A percentile compares a stretch with the other conserved stretches of the same genome.
phyloP scores from a whole-genome alignment of 2,888 invertebrate genomes.

The Metellina segmentata region DNA sequence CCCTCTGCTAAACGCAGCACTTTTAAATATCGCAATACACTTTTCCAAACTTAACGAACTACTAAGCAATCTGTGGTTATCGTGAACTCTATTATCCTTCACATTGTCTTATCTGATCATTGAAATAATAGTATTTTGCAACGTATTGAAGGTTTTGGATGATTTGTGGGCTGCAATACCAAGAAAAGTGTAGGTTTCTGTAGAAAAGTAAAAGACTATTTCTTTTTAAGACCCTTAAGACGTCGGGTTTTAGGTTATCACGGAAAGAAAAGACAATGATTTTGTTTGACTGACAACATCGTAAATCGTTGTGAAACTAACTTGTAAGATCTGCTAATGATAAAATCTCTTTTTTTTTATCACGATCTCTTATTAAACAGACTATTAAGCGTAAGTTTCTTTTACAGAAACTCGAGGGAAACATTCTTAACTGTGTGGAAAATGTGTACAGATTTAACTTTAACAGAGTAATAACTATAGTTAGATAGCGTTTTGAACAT shows the following conservation, averaged over 20 bases:
- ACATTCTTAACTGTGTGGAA: too few species aligned
- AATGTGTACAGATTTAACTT: too few species aligned
- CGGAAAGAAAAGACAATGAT: constrained; percentile 29
- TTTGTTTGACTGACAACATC: background rate
- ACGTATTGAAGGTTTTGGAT: background rate
- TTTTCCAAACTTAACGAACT: constrained; percentile 48
- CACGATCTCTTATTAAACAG: too few species aligned
- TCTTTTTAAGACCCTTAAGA: constrained; percentile 32
- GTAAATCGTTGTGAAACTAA: constrained; percentile 29
- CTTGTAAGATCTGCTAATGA: constrained; percentile 27
- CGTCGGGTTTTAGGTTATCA: constrained; percentile 18
- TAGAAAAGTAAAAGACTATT: constrained; percentile 15
- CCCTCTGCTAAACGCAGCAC: constrained; percentile 1
- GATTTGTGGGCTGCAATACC: constrained; percentile 30
- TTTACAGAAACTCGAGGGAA: too few species aligned
- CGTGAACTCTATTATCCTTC: constrained; percentile 12
- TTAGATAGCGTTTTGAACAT: too few species aligned
- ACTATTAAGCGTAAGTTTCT: too few species aligned
- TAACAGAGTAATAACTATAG: too few species aligned
- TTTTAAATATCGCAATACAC: constrained; percentile 34
- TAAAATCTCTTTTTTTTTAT: background rate
- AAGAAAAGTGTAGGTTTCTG: constrained; percentile 23
- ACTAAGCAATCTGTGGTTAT: constrained; percentile 7
- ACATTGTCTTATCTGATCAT: constrained; percentile 34
- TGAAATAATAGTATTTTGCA: constrained; percentile 33